Percentiles rank a stretch among this genome's conserved stretches.
phyloP scores from a whole-genome alignment of 1,140 invertebrate genomes.

The Coenobita brevimanus region DNA sequence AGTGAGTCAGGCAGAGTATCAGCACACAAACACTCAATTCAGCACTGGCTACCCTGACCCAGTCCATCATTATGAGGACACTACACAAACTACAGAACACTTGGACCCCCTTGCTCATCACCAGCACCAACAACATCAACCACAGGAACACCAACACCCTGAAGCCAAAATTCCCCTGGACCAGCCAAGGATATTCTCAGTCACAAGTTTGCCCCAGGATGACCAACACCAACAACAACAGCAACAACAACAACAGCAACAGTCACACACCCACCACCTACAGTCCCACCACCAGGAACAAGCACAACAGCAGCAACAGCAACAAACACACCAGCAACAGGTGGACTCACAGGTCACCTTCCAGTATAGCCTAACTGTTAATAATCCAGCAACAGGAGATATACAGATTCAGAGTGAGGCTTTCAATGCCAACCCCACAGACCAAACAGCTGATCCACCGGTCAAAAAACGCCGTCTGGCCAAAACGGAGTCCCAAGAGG shows the following conservation, averaged over 20 bases:
- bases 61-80: constrained; percentile 54
- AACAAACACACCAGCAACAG: constrained; percentile 1
- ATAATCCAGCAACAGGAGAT: constrained; percentile 66
- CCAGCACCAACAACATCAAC: constrained; percentile 16
- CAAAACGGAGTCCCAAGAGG: constrained; percentile 35
- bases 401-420: constrained; percentile 66
- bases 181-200: constrained; percentile 23
- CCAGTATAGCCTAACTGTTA: constrained; percentile 67
- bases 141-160: constrained; percentile 14
- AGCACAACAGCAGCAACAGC: constrained; percentile 23
- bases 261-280: not conserved
- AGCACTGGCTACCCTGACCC: constrained; percentile 35
- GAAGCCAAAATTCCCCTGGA: constrained; percentile 47
- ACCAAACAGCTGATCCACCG: constrained; percentile 36
- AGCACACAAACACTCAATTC: constrained; percentile 42
- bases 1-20: constrained; percentile 44
- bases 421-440: constrained; percentile 56
- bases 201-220: constrained; percentile 27
- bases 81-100: constrained; percentile 7
- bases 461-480: constrained; percentile 51
- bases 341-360: constrained; percentile 52
- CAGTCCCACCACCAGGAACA: not conserved
- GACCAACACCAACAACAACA: constrained; percentile 18
- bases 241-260: constrained; percentile 8
- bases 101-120: constrained; percentile 39